Evolutionary conservation across 2,113 vertebrate species (phyloP), one percentile per base, ranked within the genome.

Genomic region (Carassius auratus): DNA sequence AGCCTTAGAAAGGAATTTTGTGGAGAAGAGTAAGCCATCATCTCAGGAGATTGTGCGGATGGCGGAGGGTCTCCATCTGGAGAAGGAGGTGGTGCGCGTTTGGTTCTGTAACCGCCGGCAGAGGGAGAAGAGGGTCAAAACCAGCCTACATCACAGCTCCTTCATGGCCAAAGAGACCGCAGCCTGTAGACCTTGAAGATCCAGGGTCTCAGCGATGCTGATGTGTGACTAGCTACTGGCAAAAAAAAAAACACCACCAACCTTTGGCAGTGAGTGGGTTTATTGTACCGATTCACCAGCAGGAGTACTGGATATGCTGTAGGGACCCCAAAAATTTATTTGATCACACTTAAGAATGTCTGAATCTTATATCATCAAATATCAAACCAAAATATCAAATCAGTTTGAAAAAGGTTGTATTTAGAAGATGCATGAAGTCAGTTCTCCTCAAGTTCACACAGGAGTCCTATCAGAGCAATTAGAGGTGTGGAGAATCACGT

Each of bases 81-180:
- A 99, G 91, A 99, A 99, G 89, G 98, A 99, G 93, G 98, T 99
- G 36, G 97, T 99, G 50, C 95, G 98, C 90, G 98, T 99, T 82
- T 99, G 98, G 98, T 99, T 99, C 95, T 99, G 98, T 92, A 99
- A 99, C 91, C 94, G 98, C 64, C 96, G 98, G 82, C 98, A 99
- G 85, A 93, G 97, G 85, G 97, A 99, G 92, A 99, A 99, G 90
- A 95, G 98, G 50, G 98, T 99, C 84, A 99, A 99, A 92, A 99
- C 98, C 66, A 99, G 96, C 89, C 94, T 99, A 62, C 97, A 96
- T 80, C 97, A 98, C 90, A 98, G 95, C 30, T 87, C 96, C 36
- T 98, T 97, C 80, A 92, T 98, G 86, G 90, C 94, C 91, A 99
- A 98, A 92, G 95, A 98, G 36, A 94, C 94, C 15, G 93, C 95